Evolutionary conservation across 1,140 invertebrate genomes (phyloP), one percentile per base, ranked within the genome.

Genomic region (Microplitis demolitor): DNA sequence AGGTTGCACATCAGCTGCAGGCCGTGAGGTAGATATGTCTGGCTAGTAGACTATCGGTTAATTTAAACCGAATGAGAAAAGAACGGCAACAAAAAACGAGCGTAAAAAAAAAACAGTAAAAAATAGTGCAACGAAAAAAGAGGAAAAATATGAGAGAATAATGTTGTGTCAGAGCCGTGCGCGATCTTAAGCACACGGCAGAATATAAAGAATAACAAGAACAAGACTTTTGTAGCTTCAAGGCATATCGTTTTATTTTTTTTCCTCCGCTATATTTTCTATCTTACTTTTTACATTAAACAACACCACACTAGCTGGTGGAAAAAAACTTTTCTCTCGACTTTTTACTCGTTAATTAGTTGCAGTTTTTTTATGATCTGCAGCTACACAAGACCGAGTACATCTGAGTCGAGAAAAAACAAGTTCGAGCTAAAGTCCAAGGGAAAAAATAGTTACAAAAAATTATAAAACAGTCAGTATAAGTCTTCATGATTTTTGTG

Each of bases 281-380:
- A 3, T 45, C 39, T 45, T n/a, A 13, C 53, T 66, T 50, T 66
- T 50, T 66, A 5, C 14, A 14, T 39, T 3, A 37, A 9, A 14
- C 37, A 14, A 35, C 13, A 37, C 33, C 11, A 14, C 24, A 24
- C 24, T 24, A 24, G 24, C 24, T 2, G 24, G 24, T 24, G 24
- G 24, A 24, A 8, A 63, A 35, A 66, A 66, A 66, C 24, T 45
- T n/a, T n/a, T 45, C 71, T 75, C 34, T 51, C 16, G 31, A 77
- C 56, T 79, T 78, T 79, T 79, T 79, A 56, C 69, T 76, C 74
- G 72, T 77, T 78, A 77, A 78, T 79, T 78, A 77, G 77, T 79
- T 75, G 76, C 75, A 76, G n/a, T 79, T 77, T 78, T 77, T 79
- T 78, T 76, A 78, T 66, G 72, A 78, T 76, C 73, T 53, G 50